Evolutionary conservation across 2,888 invertebrate genomes (phyloP), one percentile per base, ranked within the genome.

Genomic region (Drosophila mettleri): DNA sequence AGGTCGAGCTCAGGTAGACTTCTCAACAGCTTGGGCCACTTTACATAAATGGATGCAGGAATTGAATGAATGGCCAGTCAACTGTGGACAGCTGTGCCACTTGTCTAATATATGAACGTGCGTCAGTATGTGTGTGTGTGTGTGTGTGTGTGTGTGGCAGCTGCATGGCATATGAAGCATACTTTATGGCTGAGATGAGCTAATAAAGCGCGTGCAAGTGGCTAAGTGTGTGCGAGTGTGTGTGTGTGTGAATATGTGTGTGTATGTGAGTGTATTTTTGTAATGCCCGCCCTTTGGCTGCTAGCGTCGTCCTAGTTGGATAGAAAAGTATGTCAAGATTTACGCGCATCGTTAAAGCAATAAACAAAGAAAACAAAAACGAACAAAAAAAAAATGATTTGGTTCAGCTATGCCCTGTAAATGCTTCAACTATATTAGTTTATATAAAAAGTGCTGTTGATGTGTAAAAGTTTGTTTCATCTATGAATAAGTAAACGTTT

Each of bases 271-370:
- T 48, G 24, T 24, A 24, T 53, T 31, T 22, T 24, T 45, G 58
- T 45, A 39, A 43, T 16, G 46, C 24, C 27, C 60, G 63, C 54
- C 72, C 57, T 54, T 64, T 67, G 29, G 45, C 59, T 60, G 63
- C 49, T 43, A 38, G 46, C 46, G 39, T 53, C 61, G 63, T 66
- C 57, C 36, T 36, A 16, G 46, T 66, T 60, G 27, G 41, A 55
- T 49, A 79, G 83, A 53, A 87, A 82, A 79, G 83, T 83, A 86
- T 88, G 83, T 83, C 88, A 83, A 83, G 88, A 88, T 88, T 86
- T 82, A 83, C 83, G 83, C 86, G 88, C 83, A 79, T 88, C 88
- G 86, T 83, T 88, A 73, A 68, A 69, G 77, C 66, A 65, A 78
- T 72, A 73, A 75, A 84, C 58, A 70, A 79, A 72, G 64, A 33